Percentiles rank a stretch among this genome's conserved stretches.
These are phyloP conservation scores for Brachylomia viminalis DNA, from an alignment of 2,888 invertebrate genomes.

Conservation along the genomic window DNA sequence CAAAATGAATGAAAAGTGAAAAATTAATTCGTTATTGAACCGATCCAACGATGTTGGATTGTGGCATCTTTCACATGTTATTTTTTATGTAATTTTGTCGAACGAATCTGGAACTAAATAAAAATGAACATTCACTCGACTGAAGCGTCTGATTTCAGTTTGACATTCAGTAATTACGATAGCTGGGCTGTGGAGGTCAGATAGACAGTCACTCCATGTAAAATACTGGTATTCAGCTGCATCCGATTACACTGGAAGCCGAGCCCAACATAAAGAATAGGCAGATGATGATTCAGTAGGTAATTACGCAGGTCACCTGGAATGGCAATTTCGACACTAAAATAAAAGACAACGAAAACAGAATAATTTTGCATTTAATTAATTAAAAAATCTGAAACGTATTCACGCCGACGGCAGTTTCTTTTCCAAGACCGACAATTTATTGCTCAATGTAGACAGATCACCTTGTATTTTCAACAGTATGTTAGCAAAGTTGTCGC, in stretches of 20 bases:
- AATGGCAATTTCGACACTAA: too few relatives aligned
- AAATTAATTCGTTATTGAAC: background rate
- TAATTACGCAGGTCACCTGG: background rate
- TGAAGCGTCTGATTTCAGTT: background rate
- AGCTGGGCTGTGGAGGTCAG: background rate
- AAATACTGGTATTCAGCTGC: background rate
- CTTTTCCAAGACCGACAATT: conserved; percentile 82
- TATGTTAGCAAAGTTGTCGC: conserved; percentile 82
- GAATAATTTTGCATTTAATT: background rate
- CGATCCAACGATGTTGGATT: background rate
- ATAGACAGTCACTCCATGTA: background rate
- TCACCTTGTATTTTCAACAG: conserved; percentile 86
- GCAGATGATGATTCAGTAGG: background rate
- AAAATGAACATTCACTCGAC: background rate
- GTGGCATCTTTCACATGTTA: background rate
- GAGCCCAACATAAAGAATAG: too few relatives aligned
- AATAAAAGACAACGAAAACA: conserved; percentile 3
- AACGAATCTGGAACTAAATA: background rate
- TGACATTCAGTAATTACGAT: background rate
- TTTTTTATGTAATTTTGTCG: background rate
- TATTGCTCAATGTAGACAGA: conserved; percentile 78
- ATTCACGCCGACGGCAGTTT: conserved; percentile 70
- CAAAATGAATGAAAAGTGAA: background rate
- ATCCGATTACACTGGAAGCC: background rate
- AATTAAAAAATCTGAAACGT: background rate